A percentile compares a stretch with the other conserved stretches of the same genome.
Conservation (phyloP, 2,797 vertebrate species). For the Xiphophorus birchmanni region DNA sequence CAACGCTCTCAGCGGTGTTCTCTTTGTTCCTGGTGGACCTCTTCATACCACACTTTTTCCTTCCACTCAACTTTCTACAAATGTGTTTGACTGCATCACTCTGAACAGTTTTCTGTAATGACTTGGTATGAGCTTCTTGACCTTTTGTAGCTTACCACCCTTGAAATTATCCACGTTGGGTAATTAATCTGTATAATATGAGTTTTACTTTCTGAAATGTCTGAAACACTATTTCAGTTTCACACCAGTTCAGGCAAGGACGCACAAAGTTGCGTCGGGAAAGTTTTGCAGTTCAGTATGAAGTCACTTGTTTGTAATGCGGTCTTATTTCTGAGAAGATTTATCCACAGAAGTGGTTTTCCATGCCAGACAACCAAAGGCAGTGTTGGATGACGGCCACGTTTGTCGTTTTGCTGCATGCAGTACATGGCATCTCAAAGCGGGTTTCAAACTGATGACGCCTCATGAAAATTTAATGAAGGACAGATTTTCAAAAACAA, state of each 20-base stretch:
- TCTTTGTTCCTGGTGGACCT: background rate
- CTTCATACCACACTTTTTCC: background rate
- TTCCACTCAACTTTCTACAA: background rate
- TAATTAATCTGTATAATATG: background rate
- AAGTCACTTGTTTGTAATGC: constrained; percentile 70
- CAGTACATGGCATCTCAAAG: constrained; percentile 79
- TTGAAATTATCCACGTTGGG: background rate
- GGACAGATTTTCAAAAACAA: constrained; percentile 75
- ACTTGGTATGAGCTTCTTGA: background rate
- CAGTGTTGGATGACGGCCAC: constrained; percentile 85
- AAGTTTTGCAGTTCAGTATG: constrained; percentile 69
- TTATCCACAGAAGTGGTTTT: constrained; percentile 75
- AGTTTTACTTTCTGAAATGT: background rate
- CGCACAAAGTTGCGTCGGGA: constrained; percentile 53
- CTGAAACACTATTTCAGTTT: constrained; percentile 16
- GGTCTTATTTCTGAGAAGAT: constrained; percentile 67
- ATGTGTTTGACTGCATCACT: background rate
- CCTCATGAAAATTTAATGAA: constrained; percentile 89
- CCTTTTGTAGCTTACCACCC: background rate
- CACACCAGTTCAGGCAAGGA: constrained; percentile 63
- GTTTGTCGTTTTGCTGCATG: constrained; percentile 79
- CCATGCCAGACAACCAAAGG: constrained; percentile 89
- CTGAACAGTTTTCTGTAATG: background rate
- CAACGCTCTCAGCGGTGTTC: background rate
- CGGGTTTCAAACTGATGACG: constrained; percentile 82